Conservation (phyloP, 2,113 vertebrate genomes). For the Cairina moschata region DNA sequence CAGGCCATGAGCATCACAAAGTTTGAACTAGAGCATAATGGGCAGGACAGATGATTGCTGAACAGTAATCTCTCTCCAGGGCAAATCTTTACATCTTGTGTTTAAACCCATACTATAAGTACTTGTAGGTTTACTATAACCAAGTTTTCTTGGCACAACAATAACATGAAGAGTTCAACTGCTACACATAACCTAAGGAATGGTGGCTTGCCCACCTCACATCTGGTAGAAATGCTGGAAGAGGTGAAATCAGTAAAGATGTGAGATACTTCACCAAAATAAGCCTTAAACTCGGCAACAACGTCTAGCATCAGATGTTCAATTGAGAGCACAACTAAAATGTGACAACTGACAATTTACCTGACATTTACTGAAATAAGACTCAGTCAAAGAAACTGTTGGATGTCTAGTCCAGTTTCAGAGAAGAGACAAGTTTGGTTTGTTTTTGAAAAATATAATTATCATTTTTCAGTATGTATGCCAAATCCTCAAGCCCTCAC, state of each 20-base stretch:
- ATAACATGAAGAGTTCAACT: not conserved
- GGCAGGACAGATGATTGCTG: not conserved
- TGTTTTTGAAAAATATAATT: not conserved
- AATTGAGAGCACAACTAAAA: not conserved
- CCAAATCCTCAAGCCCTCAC: not conserved
- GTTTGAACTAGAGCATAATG: not conserved
- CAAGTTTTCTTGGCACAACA: not conserved
- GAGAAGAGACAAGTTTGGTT: not conserved
- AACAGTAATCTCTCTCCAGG: not conserved
- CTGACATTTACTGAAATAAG: not conserved
- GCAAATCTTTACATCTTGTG: not conserved
- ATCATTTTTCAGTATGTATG: not conserved
- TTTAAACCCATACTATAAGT: not conserved
- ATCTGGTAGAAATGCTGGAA: not conserved
- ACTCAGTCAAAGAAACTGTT: not conserved
- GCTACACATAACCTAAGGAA: not conserved
- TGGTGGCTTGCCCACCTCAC: not conserved
- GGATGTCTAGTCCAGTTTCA: not conserved
- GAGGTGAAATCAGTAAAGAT: not conserved
- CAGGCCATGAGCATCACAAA: not conserved
- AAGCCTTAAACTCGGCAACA: not conserved
- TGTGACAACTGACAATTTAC: not conserved
- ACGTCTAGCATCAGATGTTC: not conserved
- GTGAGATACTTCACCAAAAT: not conserved
- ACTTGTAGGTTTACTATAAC: not conserved